Evolutionary conservation across 1,140 invertebrate genomes (phyloP).

Genomic region (Theocolax elegans): DNA sequence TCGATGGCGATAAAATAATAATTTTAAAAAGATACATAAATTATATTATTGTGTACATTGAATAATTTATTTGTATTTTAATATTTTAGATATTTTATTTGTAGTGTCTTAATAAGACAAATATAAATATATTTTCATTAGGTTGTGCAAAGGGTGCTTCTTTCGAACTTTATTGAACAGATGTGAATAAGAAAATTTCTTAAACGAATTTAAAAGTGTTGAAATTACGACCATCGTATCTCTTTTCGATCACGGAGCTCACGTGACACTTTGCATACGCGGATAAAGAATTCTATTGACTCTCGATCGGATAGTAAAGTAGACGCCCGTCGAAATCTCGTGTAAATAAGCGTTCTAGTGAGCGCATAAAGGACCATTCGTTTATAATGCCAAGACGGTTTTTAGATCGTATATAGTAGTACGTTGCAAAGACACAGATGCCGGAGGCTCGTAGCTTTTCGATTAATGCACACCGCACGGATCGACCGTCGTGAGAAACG

Average conservation of each 20-base stretch:
- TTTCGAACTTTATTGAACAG: too few relatives aligned
- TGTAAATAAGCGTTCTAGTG: not conserved
- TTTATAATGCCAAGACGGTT: not conserved
- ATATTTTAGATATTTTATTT: too few relatives aligned
- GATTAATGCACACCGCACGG: constrained; percentile 29
- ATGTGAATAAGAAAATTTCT: too few relatives aligned
- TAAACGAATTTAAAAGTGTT: too few relatives aligned
- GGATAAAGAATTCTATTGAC: constrained; percentile 20
- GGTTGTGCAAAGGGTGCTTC: too few relatives aligned
- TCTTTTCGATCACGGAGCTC: constrained; percentile 4
- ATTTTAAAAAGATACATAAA: too few relatives aligned
- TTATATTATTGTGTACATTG: too few relatives aligned
- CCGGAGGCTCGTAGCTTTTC: constrained; percentile 39
- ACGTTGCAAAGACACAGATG: too few relatives aligned
- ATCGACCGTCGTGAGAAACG: constrained; percentile 31
- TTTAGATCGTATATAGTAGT: constrained; percentile 10
- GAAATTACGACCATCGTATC: constrained; percentile 16
- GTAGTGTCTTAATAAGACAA: too few relatives aligned
- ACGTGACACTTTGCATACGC: constrained; percentile 10
- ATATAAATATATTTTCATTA: too few relatives aligned
- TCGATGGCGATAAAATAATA: too few relatives aligned
- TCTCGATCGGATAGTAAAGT: constrained; percentile 30
- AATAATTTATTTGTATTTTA: too few relatives aligned
- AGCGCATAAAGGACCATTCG: not conserved
- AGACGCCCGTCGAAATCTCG: constrained; percentile 6